A percentile compares a stretch with the other conserved stretches of the same genome.
phyloP scores from a whole-genome alignment of 2,797 vertebrate species.

The Microhierax caerulescens region DNA sequence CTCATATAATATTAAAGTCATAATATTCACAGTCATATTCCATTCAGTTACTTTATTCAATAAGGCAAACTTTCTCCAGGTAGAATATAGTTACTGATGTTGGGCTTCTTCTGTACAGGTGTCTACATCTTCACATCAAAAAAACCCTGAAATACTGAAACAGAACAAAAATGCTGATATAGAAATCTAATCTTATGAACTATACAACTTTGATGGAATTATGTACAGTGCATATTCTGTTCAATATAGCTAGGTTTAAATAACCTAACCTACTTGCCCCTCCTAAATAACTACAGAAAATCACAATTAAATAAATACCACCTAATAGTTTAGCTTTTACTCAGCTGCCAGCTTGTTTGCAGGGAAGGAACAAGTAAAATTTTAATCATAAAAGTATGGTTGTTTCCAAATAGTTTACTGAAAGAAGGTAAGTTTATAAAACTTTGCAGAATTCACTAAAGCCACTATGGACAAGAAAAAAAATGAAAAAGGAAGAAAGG shows the following conservation, averaged over 20 bases:
- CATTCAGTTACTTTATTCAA: not conserved
- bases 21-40: not conserved
- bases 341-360: conserved; percentile 59
- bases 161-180: conserved; percentile 32
- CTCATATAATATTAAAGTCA: not conserved
- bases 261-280: conserved; percentile 60
- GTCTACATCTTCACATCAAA: not conserved
- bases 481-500: not conserved
- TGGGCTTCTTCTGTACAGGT: not conserved
- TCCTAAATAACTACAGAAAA: conserved; percentile 69
- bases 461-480: not conserved
- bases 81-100: not conserved
- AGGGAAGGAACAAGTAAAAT: conserved; percentile 47
- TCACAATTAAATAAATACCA: conserved; percentile 71
- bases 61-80: not conserved
- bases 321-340: conserved; percentile 64
- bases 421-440: conserved; percentile 61
- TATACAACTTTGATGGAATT: conserved; percentile 21
- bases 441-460: not conserved
- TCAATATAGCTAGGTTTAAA: conserved; percentile 9
- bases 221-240: not conserved
- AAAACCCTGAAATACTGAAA: conserved; percentile 13
- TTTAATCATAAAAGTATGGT: conserved; percentile 70
- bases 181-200: not conserved
- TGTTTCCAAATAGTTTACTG: conserved; percentile 69